Evolutionary conservation across 2,888 invertebrate genomes (phyloP).

Genomic region (Cremastinae sp.): DNA sequence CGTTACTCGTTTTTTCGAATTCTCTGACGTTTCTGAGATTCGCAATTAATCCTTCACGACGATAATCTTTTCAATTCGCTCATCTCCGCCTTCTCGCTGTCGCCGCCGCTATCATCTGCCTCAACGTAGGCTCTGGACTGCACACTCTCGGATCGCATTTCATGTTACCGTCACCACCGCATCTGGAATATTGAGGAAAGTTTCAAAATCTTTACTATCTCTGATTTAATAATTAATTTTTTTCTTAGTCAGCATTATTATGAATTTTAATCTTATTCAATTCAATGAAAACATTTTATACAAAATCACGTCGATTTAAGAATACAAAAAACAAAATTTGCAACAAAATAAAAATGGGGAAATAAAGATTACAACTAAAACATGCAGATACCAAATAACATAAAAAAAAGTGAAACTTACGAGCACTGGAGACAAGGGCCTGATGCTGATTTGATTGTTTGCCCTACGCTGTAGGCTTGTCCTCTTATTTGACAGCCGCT

Average conservation of each 20-base stretch:
- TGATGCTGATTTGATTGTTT: slow-evolving; percentile 91
- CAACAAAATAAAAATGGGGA: slow-evolving; percentile 6
- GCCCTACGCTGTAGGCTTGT: slow-evolving; percentile 91
- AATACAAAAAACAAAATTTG: too few species aligned
- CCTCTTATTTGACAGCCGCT: slow-evolving; percentile 94
- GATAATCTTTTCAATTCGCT: slow-evolving; percentile 69
- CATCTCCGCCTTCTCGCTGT: slow-evolving; percentile 88
- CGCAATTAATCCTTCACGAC: slow-evolving; percentile 20
- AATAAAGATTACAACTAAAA: too few species aligned
- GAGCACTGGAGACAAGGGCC: slow-evolving; percentile 97
- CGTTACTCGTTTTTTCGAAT: slow-evolving; percentile 20
- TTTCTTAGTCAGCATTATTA: too few species aligned
- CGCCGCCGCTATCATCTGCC: slow-evolving; percentile 93
- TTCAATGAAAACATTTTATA: too few species aligned
- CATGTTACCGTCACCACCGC: slow-evolving; percentile 96
- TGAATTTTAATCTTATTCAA: too few species aligned
- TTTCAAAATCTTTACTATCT: slow-evolving; percentile 34
- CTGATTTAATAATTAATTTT: too few species aligned
- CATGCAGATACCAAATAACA: too few species aligned
- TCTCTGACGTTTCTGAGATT: slow-evolving; percentile 39
- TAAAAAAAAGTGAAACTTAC: slow-evolving; percentile 83
- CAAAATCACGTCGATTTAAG: too few species aligned
- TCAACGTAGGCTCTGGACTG: slow-evolving; percentile 93
- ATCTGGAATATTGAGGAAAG: slow-evolving; percentile 82
- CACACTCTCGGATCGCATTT: slow-evolving; percentile 95